A percentile compares a stretch with the other conserved stretches of the same genome.
Evolutionary conservation across 2,797 vertebrate genomes (phyloP).

Genomic region (Cirrhinus mrigala): DNA sequence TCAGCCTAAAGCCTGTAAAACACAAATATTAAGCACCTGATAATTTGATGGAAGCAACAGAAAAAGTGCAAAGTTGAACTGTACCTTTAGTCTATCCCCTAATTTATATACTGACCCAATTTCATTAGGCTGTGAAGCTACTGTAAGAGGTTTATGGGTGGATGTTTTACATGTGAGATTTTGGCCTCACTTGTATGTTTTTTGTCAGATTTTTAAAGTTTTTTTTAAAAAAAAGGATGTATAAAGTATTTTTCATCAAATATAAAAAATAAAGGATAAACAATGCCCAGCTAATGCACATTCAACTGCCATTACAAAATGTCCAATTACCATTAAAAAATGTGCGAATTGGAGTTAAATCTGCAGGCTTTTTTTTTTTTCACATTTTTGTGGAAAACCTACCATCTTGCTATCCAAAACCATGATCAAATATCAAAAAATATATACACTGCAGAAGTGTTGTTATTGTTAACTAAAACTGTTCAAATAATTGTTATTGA

Average conservation of each 20-base stretch:
- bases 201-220: not conserved
- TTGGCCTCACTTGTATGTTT: not conserved
- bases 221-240: not conserved
- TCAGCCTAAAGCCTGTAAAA: slow-evolving; percentile 51
- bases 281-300: not conserved
- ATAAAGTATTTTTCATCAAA: not conserved
- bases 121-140: slow-evolving; percentile 30
- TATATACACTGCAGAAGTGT: too few species aligned
- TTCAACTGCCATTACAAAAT: not conserved
- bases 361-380: too few species aligned
- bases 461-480: not conserved
- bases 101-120: slow-evolving; percentile 18
- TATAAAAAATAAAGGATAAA: not conserved
- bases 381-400: too few species aligned
- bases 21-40: slow-evolving; percentile 59
- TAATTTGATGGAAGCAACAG: slow-evolving; percentile 51
- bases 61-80: slow-evolving; percentile 32
- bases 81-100: not conserved
- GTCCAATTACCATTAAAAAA: too few species aligned
- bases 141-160: not conserved
- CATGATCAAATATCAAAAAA: too few species aligned
- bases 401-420: too few species aligned
- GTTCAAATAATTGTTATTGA: not conserved
- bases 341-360: too few species aligned
- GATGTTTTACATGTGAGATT: not conserved